Evolutionary conservation across 2,888 invertebrate species (phyloP).

Genomic region (Salpingus planirostris): DNA sequence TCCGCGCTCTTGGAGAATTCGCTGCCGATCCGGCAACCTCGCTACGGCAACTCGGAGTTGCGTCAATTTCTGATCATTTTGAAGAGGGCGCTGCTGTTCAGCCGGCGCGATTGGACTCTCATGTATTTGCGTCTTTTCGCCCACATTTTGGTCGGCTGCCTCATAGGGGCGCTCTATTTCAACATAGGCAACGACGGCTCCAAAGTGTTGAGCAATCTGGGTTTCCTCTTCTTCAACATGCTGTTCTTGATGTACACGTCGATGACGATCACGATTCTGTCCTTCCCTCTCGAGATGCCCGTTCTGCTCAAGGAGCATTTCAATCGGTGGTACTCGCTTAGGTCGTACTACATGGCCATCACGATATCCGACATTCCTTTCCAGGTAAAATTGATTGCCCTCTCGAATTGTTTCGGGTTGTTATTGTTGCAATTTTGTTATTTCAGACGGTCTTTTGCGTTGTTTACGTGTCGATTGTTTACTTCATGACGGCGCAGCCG

Average conservation of each 20-base stretch:
- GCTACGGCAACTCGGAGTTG: slow-evolving; percentile 76
- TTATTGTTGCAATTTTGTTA: slow-evolving; percentile 19
- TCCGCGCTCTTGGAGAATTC: slow-evolving; percentile 55
- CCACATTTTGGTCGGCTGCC: slow-evolving; percentile 84
- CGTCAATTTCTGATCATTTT: slow-evolving; percentile 84
- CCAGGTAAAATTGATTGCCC: too few relatives aligned
- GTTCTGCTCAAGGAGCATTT: slow-evolving; percentile 91
- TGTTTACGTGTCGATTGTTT: slow-evolving; percentile 86
- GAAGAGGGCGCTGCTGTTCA: slow-evolving; percentile 75
- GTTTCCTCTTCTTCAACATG: slow-evolving; percentile 97
- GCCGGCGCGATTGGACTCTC: slow-evolving; percentile 84
- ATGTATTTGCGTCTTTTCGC: slow-evolving; percentile 92
- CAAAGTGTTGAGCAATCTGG: slow-evolving; percentile 92
- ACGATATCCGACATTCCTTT: slow-evolving; percentile 97
- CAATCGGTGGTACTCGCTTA: slow-evolving; percentile 93
- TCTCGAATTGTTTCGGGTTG: too few relatives aligned
- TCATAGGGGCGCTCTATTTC: slow-evolving; percentile 92
- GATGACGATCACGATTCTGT: slow-evolving; percentile 97
- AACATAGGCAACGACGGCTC: slow-evolving; percentile 94
- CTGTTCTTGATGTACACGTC: slow-evolving; percentile 98
- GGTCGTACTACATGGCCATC: slow-evolving; percentile 91
- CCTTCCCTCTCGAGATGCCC: slow-evolving; percentile 94
- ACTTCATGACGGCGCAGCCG: slow-evolving; percentile 91
- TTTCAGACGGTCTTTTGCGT: slow-evolving; percentile 86
- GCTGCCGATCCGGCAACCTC: slow-evolving; percentile 52